phyloP scores from a whole-genome alignment of 2,113 vertebrate species.

The Microtus montanus region DNA sequence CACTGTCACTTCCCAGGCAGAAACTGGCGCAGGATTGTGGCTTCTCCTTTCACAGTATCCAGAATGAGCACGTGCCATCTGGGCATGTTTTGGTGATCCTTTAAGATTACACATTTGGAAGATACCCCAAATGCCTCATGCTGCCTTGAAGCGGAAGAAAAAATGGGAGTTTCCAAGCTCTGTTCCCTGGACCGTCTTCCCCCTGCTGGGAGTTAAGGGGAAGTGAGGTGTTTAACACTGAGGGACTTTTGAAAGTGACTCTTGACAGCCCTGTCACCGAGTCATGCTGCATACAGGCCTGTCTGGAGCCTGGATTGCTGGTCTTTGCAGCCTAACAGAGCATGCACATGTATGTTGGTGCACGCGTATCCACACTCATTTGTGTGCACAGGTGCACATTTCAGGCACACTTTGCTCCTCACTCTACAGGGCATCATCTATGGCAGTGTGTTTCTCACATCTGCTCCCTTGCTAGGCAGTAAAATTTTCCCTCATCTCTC shows the following conservation, averaged over 20 bases:
- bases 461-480: neutral
- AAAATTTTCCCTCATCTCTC: neutral
- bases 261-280: neutral
- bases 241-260: neutral
- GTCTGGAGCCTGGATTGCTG: neutral
- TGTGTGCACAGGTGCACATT: fast-evolving
- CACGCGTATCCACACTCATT: fast-evolving
- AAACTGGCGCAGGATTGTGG: constrained; percentile 77
- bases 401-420: neutral
- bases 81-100: constrained; percentile 71
- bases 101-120: constrained; percentile 58
- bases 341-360: neutral
- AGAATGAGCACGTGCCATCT: constrained; percentile 63
- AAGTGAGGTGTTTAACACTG: neutral
- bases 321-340: neutral
- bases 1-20: constrained; percentile 78
- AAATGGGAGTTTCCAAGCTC: neutral
- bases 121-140: neutral
- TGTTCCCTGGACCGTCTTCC: neutral
- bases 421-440: neutral
- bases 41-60: constrained; percentile 72
- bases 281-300: neutral
- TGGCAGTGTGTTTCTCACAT: neutral
- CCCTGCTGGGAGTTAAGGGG: neutral
- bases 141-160: neutral